Base-by-base conservation (phyloP, 2,888 invertebrate species). In the Urechis unicinctus region DNA sequence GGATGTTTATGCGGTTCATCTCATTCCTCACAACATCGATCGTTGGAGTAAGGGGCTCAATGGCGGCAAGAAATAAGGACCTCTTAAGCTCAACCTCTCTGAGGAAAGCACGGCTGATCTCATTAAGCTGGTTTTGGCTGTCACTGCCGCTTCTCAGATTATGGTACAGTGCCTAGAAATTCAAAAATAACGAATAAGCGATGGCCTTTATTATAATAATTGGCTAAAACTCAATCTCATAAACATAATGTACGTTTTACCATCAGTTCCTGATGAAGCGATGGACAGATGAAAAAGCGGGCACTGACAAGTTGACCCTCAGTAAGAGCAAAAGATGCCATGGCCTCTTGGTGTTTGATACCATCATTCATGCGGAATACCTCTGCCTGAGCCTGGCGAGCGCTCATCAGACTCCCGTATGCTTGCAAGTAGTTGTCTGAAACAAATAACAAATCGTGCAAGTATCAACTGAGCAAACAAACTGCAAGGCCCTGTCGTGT, bases 381-480 rank as follows among this genome's bases (percentile, higher is more conserved):
- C 36, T 36, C 36, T 13, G 36, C 36, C 36, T 36, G 9, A 17
- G 36, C 36, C 9, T 36, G 36, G 9, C 9, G 9, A 17, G 36
- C 36, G 17, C 9, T 13, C 36, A 36, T 17, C 36, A 36, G 9
- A 9, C 17, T 9, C 9, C 9, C 36, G 17, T 9, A 13, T 25
- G 46, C 24, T 4, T 52, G 52, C 36, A 56, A 24, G 52, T 30
- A 56, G 47, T 52, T 45, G n/a, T 52, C 54, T 54, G 49, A 9
- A 54, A 36, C 17, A 45, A 9, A 17, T 17, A 9, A 45, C 36
- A 6, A 36, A 36, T 13, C 36, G 13, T 13, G 6, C 36, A n/a
- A n/a, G n/a, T n/a, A n/a, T n/a, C n/a, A n/a, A n/a, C n/a, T n/a
- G n/a, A n/a, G n/a, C n/a, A n/a, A n/a, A n/a, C n/a, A n/a, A n/a